Conservation (phyloP, 2,888 invertebrate species). For the Melangyna quadrimaculata region DNA sequence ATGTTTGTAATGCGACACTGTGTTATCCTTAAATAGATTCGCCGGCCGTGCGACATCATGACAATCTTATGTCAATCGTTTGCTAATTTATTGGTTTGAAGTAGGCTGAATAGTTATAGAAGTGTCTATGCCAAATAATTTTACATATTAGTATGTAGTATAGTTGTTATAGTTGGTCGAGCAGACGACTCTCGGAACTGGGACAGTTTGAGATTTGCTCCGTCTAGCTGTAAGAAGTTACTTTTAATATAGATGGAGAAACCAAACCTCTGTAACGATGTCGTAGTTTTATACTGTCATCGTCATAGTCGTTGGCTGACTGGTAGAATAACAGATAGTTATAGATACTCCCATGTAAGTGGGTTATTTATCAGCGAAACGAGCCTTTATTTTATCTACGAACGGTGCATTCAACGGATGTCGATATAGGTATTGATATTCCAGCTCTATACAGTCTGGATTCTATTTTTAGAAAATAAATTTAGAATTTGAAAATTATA, state of each 20-base stretch:
- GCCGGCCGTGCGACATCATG: conserved; percentile 38
- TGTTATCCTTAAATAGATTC: conserved; percentile 63
- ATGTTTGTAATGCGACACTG: conserved; percentile 58
- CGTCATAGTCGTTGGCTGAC: background rate
- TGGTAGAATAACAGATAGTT: too few relatives aligned
- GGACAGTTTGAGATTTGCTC: conserved; percentile 36
- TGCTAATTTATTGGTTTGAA: conserved; percentile 55
- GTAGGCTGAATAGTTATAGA: conserved; percentile 42
- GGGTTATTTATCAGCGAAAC: conserved; percentile 39
- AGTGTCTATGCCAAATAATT: background rate
- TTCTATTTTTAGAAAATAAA: conserved; percentile 51
- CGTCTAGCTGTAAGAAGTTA: conserved; percentile 1
- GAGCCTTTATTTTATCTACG: conserved; percentile 14
- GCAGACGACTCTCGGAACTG: conserved; percentile 49
- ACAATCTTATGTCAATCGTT: conserved; percentile 68
- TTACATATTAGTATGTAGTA: background rate
- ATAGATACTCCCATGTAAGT: conserved; percentile 15
- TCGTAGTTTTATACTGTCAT: background rate
- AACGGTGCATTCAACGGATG: conserved; percentile 61
- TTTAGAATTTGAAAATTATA: background rate
- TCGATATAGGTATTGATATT: conserved; percentile 47
- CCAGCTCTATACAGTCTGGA: background rate
- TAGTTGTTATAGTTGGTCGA: background rate
- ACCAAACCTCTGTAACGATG: conserved; percentile 1
- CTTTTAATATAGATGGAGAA: background rate